Percentiles rank a stretch among this genome's conserved stretches.
Evolutionary conservation across 2,797 vertebrate species (phyloP).

Genomic region (Sphaeramia orbicularis): DNA sequence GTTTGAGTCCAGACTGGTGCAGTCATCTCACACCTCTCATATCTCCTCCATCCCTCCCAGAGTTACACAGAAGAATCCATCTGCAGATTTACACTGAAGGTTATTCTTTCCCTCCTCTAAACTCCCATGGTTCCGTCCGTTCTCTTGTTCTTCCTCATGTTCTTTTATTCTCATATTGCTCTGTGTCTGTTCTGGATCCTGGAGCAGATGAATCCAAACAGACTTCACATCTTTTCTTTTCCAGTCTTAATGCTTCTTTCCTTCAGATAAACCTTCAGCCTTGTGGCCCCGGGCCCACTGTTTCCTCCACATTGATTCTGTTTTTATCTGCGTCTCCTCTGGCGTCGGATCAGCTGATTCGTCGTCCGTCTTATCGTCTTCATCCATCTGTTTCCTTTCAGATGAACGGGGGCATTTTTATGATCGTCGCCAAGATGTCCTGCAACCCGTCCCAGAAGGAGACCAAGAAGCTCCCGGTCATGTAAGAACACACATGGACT

Average conservation of each 20-base stretch:
- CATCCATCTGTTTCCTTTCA: slow-evolving; percentile 69
- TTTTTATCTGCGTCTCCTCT: slow-evolving; percentile 9
- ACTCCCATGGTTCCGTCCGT: too few species aligned
- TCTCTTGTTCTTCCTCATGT: neutral
- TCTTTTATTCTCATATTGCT: neutral
- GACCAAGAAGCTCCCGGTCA: slow-evolving; percentile 93
- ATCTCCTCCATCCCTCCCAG: too few species aligned
- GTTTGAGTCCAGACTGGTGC: too few species aligned
- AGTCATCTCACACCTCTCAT: too few species aligned
- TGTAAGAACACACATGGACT: slow-evolving; percentile 86
- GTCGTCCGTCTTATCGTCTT: neutral
- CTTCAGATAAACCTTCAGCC: neutral
- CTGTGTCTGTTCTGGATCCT: neutral
- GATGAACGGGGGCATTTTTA: slow-evolving; percentile 96
- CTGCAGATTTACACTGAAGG: too few species aligned
- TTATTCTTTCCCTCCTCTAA: too few species aligned
- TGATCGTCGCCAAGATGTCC: slow-evolving; percentile 93
- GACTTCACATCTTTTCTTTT: neutral
- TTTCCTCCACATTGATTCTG: slow-evolving; percentile 46
- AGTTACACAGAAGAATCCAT: too few species aligned
- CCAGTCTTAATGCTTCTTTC: neutral
- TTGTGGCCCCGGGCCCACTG: neutral
- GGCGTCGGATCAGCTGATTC: slow-evolving; percentile 17
- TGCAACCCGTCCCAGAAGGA: slow-evolving; percentile 95
- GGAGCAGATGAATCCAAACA: neutral